phyloP scores from a whole-genome alignment of 2,888 invertebrate genomes.

The Spatulosminthurus flaviceps region DNA sequence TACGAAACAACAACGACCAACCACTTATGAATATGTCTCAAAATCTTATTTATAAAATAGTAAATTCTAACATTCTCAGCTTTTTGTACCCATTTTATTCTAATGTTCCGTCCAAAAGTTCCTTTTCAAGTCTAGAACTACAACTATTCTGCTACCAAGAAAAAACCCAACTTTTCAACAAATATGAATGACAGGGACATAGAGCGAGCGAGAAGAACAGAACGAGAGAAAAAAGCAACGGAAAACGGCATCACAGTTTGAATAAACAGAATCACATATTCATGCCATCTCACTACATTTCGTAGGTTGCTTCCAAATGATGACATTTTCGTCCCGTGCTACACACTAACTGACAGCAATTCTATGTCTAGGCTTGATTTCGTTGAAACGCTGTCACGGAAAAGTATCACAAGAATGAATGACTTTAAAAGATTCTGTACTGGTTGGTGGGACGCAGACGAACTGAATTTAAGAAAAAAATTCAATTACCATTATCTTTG shows the following conservation, averaged over 20 bases:
- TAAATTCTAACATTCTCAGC: too few relatives aligned
- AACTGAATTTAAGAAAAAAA: background rate
- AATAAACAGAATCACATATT: background rate
- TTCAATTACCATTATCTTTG: constrained; percentile 12
- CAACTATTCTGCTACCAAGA: too few relatives aligned
- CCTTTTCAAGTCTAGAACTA: too few relatives aligned
- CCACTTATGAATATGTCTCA: too few relatives aligned
- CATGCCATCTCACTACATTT: background rate
- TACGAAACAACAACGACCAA: too few relatives aligned
- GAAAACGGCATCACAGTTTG: constrained; percentile 1
- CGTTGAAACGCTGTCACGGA: background rate
- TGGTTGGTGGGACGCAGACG: background rate
- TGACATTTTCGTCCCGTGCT: background rate
- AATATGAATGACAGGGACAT: background rate
- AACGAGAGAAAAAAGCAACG: background rate
- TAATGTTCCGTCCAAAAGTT: too few relatives aligned
- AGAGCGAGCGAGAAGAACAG: too few relatives aligned
- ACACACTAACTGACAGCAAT: background rate
- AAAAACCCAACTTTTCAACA: constrained; percentile 11
- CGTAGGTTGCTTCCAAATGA: background rate
- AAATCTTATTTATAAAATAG: too few relatives aligned
- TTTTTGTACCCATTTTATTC: too few relatives aligned
- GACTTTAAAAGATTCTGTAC: background rate
- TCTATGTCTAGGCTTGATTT: background rate
- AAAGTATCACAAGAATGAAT: constrained; percentile 18